Evolutionary conservation across 1,140 invertebrate species (phyloP).

Genomic region (Aphidius ervi): DNA sequence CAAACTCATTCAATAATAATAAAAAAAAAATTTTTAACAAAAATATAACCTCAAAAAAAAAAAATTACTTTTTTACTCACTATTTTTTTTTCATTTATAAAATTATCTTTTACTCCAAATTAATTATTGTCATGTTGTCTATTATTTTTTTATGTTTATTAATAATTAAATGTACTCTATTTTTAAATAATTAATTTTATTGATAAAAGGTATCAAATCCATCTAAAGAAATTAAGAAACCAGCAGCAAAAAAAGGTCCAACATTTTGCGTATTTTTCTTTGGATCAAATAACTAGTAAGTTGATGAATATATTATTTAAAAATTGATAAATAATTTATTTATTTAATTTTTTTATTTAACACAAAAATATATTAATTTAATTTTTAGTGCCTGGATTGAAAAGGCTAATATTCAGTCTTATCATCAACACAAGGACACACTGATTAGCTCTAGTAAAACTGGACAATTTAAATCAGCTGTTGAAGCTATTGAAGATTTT

Average conservation of each 20-base stretch:
- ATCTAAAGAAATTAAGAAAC: conserved; percentile 63
- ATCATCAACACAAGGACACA: conserved; percentile 76
- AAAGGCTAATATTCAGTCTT: conserved; percentile 78
- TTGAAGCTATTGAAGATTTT: conserved; percentile 81
- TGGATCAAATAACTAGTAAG: conserved; percentile 91
- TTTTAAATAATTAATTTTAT: background rate
- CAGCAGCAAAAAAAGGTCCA: conserved; percentile 59
- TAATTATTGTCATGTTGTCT: background rate
- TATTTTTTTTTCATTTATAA: no score
- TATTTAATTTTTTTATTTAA: conserved; percentile 3
- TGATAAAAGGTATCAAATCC: conserved; percentile 67
- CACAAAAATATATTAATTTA: background rate
- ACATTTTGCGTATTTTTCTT: conserved; percentile 90
- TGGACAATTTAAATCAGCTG: conserved; percentile 76
- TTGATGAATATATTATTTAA: conserved; percentile 30
- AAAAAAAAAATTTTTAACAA: no score
- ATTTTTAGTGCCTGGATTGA: conserved; percentile 84
- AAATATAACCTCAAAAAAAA: no score
- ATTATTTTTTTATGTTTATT: conserved; percentile 1
- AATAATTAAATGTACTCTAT: no score
- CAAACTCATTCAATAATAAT: no score
- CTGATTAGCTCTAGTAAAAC: conserved; percentile 76
- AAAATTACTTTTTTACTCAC: no score
- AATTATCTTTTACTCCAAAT: no score
- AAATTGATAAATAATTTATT: background rate